Evolutionary conservation across 2,113 vertebrate genomes (phyloP), one percentile per base, ranked within the genome.

Genomic region (Alosa alosa): DNA sequence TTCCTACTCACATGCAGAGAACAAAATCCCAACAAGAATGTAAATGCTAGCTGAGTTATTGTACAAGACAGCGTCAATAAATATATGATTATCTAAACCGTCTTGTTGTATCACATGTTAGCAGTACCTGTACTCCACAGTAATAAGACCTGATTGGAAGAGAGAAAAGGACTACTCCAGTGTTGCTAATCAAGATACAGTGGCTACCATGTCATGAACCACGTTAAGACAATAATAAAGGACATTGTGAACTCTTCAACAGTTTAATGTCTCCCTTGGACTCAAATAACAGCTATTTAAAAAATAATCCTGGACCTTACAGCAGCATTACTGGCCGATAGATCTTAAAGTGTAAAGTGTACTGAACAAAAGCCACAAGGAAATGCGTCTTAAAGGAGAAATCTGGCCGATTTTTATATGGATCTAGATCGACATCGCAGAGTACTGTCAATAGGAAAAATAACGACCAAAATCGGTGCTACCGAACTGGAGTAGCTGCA

Each of bases 31-130:
- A 36, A 78, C 25, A 4, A 36, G 72, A 39, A 78, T 39, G 31
- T 41, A 78, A 78, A 36, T 36, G 9, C 72, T 36, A 36, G 72
- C 36, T 39, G 72, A 36, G 64, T 36, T 78, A 41, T 39, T 78
- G 31, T 39, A 39, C 72, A 72, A 72, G 64, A 72, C 64, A 72
- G 31, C 64, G 2, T 36, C 64, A 9, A 72, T 72, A 72, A 72
- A 72, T 72, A 72, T 36, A 36, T 72, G 25, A 72, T 72, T 25
- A 72, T 25, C 64, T 25, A 31, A n/a, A 72, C 64, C 31, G n/a
- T 72, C 64, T 72, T 36, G 64, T 72, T 72, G 64, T 72, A 72
- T 72, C 64, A 31, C 25, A 36, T 72, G 64, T 72, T 72, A 13
- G 64, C n/a, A 36, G 64, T 72, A 36, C 64, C 64, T 72, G 7